These are phyloP conservation scores for Campylomormyrus numenius DNA, from an alignment of 2,113 vertebrate genomes.

Conservation along the genomic window DNA sequence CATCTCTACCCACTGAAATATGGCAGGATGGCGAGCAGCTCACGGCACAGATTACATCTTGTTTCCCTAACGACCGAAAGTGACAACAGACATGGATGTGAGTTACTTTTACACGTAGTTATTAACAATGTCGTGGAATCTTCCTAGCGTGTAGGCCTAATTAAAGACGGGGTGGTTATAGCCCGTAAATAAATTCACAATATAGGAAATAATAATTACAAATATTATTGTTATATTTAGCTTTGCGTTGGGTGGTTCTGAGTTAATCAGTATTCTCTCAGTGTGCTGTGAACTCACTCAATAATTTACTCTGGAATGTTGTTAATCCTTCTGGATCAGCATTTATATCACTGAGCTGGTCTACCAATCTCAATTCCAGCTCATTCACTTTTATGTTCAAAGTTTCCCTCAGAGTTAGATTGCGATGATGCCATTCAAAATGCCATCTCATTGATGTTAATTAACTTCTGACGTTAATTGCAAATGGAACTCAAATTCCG, in stretches of 20 bases:
- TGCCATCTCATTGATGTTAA: conserved; percentile 19
- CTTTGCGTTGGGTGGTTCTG: conserved; percentile 13
- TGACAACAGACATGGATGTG: conserved; percentile 9
- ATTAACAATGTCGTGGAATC: conserved; percentile 20
- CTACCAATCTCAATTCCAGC: conserved; percentile 20
- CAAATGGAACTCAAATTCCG: conserved; percentile 18
- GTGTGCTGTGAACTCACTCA: conserved; percentile 13
- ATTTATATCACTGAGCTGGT: conserved; percentile 23
- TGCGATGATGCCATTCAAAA: conserved; percentile 18
- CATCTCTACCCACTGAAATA: background rate
- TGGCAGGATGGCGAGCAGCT: background rate
- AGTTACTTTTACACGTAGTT: conserved; percentile 21
- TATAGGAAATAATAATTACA: conserved; percentile 27
- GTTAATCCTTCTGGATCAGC: conserved; percentile 12
- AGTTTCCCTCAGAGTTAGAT: conserved; percentile 19
- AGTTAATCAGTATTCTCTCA: conserved; percentile 16
- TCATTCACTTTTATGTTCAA: conserved; percentile 27
- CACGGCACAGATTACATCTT: conserved; percentile 8
- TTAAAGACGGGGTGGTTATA: conserved; percentile 24
- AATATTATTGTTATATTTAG: conserved; percentile 23
- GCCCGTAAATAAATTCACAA: conserved; percentile 22
- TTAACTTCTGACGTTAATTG: conserved; percentile 18
- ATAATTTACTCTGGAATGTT: conserved; percentile 21
- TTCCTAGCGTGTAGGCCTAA: conserved; percentile 7
- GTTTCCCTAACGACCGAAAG: conserved; percentile 19